Base-by-base conservation (phyloP, 2,113 vertebrate species). In the Agelaius phoeniceus region DNA sequence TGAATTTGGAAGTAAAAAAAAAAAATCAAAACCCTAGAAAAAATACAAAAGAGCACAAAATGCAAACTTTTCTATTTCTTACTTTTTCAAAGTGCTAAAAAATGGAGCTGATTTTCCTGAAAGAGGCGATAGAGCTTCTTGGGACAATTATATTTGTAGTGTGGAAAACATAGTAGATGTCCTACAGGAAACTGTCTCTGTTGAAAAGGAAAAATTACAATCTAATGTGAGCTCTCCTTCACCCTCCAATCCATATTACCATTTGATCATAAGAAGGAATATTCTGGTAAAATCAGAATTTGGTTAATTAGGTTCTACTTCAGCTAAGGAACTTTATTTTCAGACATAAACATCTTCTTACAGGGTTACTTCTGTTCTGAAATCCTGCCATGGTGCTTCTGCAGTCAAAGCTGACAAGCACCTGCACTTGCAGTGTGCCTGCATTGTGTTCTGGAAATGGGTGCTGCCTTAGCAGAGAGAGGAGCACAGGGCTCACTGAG, bases 381-480 rank as follows among this genome's bases (percentile, higher is more conserved):
- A 92, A 65, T 73, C 57, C 69, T 43, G 61, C 44, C 0, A 0
- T 23, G 62, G 33, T 33, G 10, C 88, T 94, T 37, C 57, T 62
- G 67, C 41, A 43, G 8, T 28, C 46, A 49, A 37, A 73, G 22
- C 61, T 72, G 75, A n/a, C 11, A 35, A 72, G 30, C 1, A 0
- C 13, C 51, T 58, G 28, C 49, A 2, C 51, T 52, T 76, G 52
- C 58, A 83, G 35, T 1, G 1, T 6, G 41, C 27, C 49, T 71
- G 54, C 4, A 2, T 30, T 49, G 28, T 2, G 0, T 16, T 71
- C 52, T 49, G 26, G 62, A 31, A 35, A n/a, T 0, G 4, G 15
- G 9, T 27, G n/a, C 46, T 74, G 81, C 27, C 14, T 69, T 44
- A 51, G 39, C 49, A 62, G 49, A 23, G 15, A 37, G 30, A n/a